phyloP scores from a whole-genome alignment of 2,113 vertebrate genomes.

The Haemorhous mexicanus region DNA sequence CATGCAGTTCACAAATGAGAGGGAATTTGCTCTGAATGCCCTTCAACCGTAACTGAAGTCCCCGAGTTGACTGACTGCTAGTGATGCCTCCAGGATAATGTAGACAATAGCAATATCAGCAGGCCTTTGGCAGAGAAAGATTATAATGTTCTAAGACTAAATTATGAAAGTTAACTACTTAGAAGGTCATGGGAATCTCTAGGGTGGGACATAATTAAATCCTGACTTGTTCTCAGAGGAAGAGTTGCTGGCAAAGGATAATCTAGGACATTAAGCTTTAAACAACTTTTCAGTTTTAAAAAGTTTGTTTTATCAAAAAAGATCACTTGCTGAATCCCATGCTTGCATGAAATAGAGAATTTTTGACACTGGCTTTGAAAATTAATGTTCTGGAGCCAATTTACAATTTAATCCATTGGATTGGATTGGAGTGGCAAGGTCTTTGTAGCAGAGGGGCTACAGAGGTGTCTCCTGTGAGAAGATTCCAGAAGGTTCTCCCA shows the following conservation, averaged over 20 bases:
- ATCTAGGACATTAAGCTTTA: background rate
- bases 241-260: background rate
- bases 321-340: background rate
- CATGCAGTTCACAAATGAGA: background rate
- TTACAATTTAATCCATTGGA: background rate
- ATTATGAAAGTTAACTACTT: background rate
- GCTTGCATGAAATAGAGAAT: background rate
- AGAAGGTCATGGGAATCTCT: background rate
- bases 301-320: background rate
- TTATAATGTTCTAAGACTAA: background rate
- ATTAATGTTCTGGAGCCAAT: background rate
- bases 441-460: background rate
- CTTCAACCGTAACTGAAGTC: background rate
- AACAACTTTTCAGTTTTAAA: background rate
- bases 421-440: background rate
- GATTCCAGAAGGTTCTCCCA: background rate
- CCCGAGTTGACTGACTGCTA: background rate
- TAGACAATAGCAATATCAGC: background rate
- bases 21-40: background rate
- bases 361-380: background rate
- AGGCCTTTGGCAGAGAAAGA: background rate
- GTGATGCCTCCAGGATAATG: background rate
- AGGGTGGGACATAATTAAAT: background rate
- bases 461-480: background rate
- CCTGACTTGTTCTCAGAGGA: background rate